phyloP scores from a whole-genome alignment of 2,113 vertebrate genomes.

The Solea solea region DNA sequence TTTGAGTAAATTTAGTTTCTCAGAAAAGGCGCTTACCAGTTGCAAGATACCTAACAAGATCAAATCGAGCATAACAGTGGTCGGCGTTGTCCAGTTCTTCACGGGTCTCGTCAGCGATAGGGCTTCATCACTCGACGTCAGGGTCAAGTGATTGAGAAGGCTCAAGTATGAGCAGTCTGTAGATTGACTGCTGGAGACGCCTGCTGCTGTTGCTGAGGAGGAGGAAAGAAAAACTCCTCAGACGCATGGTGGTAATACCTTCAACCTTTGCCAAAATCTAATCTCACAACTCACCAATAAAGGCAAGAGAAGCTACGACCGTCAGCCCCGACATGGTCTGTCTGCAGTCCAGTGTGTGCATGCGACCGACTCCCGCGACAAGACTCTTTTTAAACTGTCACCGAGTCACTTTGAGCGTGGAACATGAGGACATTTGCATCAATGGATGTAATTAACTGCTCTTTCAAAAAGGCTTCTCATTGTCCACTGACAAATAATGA shows the following conservation, averaged over 20 bases:
- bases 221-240: background rate
- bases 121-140: slow-evolving; percentile 54
- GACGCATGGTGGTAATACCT: background rate
- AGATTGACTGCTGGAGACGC: background rate
- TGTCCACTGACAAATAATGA: background rate
- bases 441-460: background rate
- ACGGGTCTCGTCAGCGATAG: slow-evolving; percentile 74
- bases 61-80: slow-evolving; percentile 68
- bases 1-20: no score
- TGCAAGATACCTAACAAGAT: slow-evolving; percentile 73
- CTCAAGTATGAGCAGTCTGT: slow-evolving; percentile 77
- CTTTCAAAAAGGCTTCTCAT: background rate
- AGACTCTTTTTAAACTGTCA: slow-evolving; percentile 10
- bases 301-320: background rate
- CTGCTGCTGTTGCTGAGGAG: background rate
- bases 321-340: slow-evolving; percentile 32
- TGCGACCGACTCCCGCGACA: no score
- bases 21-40: slow-evolving; percentile 60
- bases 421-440: background rate
- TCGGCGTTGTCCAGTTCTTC: slow-evolving; percentile 42
- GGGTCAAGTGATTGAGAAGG: slow-evolving; percentile 74
- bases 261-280: background rate
- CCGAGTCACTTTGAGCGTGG: background rate
- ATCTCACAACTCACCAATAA: slow-evolving; percentile 45
- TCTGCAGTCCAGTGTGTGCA: background rate